Evolutionary conservation across 2,113 vertebrate genomes (phyloP), one percentile per base, ranked within the genome.

Genomic region (Phaethornis superciliosus): DNA sequence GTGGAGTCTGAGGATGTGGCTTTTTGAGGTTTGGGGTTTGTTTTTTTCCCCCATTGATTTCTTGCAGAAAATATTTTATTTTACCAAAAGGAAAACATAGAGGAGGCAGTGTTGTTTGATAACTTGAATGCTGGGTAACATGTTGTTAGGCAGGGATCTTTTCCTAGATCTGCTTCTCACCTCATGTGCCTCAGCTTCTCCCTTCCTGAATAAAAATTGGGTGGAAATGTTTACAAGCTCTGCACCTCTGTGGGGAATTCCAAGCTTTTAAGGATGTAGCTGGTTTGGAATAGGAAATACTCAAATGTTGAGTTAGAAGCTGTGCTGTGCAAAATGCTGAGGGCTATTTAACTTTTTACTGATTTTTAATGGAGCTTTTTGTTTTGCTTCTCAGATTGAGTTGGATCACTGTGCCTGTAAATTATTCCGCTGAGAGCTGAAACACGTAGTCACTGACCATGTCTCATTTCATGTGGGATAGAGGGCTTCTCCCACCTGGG

Each of bases 331-430:
- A 51, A 92, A 89, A 85, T 84, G 33, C 59, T 74, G 51, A 87
- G 70, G 42, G 46, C 44, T 79, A 81, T 58, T 94, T 92, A 87
- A 89, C 47, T 67, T 90, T 84, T 84, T 62, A 76, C 69, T 69
- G 89, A 94, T 89, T 94, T 89, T 93, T 96, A 96, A 87, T 87
- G 70, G 44, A 92, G 46, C 22, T 86, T 96, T 92, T 86, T 71
- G 85, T 33, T 90, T 93, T 87, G 69, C 21, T 92, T 94, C 81
- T 92, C 86, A 88, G 69, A 60, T 28, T 55, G 60, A 93, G 86
- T 76, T 89, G 81, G 40, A 88, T 71, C 46, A 81, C 76, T 72
- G 51, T 92, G 80, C 56, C 65, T 84, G 49, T 84, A 89, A 88
- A 84, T 84, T 81, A 79, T 54, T 84, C 75, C 59, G 49, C 62